Percentiles rank a stretch among this genome's conserved stretches.
phyloP scores from a whole-genome alignment of 2,888 invertebrate species.

The Xestoiulus laeticollis region DNA sequence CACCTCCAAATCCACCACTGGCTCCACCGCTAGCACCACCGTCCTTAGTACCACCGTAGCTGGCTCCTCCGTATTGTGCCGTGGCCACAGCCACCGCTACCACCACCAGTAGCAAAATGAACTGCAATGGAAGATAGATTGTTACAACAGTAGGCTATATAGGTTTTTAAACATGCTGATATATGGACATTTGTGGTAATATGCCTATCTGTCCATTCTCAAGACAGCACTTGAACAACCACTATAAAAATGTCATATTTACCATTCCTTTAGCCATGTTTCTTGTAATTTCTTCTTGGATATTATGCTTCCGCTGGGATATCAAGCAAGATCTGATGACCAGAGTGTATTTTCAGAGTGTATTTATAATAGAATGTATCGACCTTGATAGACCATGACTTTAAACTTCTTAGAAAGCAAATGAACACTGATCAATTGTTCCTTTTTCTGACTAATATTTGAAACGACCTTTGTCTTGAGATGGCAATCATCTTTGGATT shows the following conservation, averaged over 20 bases:
- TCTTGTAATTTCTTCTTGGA: neutral
- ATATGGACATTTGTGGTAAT: neutral
- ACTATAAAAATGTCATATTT: neutral
- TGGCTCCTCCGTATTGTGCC: neutral
- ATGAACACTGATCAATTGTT: neutral
- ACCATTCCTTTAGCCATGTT: slow-evolving; percentile 10
- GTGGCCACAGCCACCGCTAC: neutral
- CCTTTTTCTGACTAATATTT: neutral
- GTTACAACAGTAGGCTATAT: neutral
- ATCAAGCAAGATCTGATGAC: neutral
- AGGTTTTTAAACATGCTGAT: neutral
- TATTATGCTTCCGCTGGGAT: neutral
- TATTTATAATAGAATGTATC: neutral
- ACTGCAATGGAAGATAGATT: neutral
- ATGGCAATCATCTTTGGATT: neutral
- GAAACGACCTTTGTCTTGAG: neutral
- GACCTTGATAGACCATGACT: slow-evolving; percentile 4
- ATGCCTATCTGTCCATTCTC: neutral
- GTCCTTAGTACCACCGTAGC: neutral
- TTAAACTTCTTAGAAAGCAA: slow-evolving; percentile 13
- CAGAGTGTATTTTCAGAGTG: neutral
- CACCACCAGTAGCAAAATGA: neutral
- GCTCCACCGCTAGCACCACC: neutral
- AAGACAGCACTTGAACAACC: neutral
- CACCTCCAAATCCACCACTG: neutral